These are phyloP conservation scores for Hoplostethus mediterraneus DNA, from an alignment of 2,797 vertebrate genomes.

Conservation along the genomic window DNA sequence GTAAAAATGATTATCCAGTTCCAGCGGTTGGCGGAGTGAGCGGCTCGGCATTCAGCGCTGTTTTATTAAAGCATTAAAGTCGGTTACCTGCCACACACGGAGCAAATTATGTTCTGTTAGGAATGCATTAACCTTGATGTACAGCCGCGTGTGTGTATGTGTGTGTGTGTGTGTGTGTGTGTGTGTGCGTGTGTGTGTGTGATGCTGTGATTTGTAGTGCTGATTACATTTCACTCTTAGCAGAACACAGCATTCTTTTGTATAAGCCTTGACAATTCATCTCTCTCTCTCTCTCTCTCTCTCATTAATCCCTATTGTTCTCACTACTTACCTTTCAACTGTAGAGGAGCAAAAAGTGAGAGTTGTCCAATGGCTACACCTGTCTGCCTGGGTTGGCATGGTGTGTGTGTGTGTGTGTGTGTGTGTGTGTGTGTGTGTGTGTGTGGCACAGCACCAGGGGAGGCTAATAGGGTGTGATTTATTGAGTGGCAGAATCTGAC, in stretches of 20 bases:
- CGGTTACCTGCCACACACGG: conserved; percentile 62
- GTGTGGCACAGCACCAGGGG: conserved; percentile 13
- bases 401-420: conserved; percentile 2
- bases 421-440: conserved; percentile 14
- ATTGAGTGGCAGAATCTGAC: conserved; percentile 44
- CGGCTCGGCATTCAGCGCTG: conserved; percentile 57
- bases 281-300: neutral
- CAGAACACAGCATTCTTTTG: conserved; percentile 3
- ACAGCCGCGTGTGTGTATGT: conserved; percentile 16
- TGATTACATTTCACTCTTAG: conserved; percentile 21
- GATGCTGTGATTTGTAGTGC: neutral
- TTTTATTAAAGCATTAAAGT: conserved; percentile 75
- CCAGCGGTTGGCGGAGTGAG: conserved; percentile 58
- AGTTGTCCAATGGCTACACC: neutral
- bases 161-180: conserved; percentile 8
- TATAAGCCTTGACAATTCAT: conserved; percentile 5
- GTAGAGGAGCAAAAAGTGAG: neutral
- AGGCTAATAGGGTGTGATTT: conserved; percentile 49
- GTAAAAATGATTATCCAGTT: conserved; percentile 74
- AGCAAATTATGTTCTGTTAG: conserved; percentile 71
- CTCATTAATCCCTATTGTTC: neutral
- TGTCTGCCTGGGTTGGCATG: neutral
- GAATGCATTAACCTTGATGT: conserved; percentile 72
- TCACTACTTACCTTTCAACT: no score
- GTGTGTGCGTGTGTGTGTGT: neutral